Percentiles rank a stretch among this genome's conserved stretches.
phyloP scores from a whole-genome alignment of 2,113 vertebrate genomes.

The Gracilinanus agilis region DNA sequence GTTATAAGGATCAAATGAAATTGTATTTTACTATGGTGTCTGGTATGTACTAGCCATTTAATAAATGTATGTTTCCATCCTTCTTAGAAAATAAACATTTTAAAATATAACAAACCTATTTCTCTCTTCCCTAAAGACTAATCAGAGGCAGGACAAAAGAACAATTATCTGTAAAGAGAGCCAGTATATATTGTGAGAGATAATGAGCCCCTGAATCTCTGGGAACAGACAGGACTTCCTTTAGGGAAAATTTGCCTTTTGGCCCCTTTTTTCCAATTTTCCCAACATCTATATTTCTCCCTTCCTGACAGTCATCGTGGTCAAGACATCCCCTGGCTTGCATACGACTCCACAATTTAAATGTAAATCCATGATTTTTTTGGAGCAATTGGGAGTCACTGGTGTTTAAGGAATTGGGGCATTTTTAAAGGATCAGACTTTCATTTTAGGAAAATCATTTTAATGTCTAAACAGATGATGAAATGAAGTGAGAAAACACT shows the following conservation, averaged over 20 bases:
- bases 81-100: not conserved
- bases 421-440: too few species aligned
- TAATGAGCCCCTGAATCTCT: not conserved
- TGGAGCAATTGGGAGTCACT: not conserved
- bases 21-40: too few species aligned
- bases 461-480: too few species aligned
- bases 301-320: not conserved
- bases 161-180: not conserved
- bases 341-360: not conserved
- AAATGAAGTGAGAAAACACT: too few species aligned
- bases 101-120: not conserved
- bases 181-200: not conserved
- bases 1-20: too few species aligned
- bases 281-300: not conserved
- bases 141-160: not conserved
- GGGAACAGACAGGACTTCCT: not conserved
- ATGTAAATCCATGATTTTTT: not conserved
- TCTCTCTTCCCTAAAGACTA: not conserved
- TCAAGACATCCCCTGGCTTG: not conserved
- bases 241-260: not conserved
- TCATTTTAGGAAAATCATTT: too few species aligned
- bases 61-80: not conserved
- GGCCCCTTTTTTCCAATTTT: not conserved
- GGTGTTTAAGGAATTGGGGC: too few species aligned
- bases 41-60: not conserved